Evolutionary conservation across 2,888 invertebrate species (phyloP).

Genomic region (Pyrrhia umbra): DNA sequence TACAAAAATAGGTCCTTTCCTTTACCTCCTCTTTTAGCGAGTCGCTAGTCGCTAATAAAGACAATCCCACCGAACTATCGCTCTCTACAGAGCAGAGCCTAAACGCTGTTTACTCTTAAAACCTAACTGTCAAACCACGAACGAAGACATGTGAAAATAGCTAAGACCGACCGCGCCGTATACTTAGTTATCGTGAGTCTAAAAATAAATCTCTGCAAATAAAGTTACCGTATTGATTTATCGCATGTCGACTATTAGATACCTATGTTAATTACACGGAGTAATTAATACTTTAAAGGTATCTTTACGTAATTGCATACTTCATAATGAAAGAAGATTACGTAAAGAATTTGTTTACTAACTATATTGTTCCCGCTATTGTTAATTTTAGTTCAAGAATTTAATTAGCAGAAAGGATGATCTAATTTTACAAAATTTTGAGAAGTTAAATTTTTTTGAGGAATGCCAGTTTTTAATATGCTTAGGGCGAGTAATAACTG

Average conservation of each 20-base stretch:
- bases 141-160: conserved; percentile 14
- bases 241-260: conserved; percentile 25
- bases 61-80: neutral
- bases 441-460: too few relatives aligned
- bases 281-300: conserved; percentile 20
- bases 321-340: conserved; percentile 6
- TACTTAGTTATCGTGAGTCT: conserved; percentile 11
- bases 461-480: too few relatives aligned
- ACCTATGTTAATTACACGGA: conserved; percentile 32
- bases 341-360: too few relatives aligned
- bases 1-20: too few relatives aligned
- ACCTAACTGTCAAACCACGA: conserved; percentile 29
- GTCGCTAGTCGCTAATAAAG: too few relatives aligned
- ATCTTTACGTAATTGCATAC: conserved; percentile 17
- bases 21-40: too few relatives aligned
- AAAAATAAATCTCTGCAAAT: conserved; percentile 43
- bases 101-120: conserved; percentile 19
- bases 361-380: neutral
- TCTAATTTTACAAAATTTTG: too few relatives aligned
- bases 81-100: conserved; percentile 6
- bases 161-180: neutral
- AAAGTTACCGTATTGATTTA: conserved; percentile 39
- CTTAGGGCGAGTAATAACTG: too few relatives aligned
- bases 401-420: too few relatives aligned
- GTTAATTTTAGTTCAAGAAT: neutral